phyloP scores from a whole-genome alignment of 2,888 invertebrate species.

The Ichneumoninae sp. region DNA sequence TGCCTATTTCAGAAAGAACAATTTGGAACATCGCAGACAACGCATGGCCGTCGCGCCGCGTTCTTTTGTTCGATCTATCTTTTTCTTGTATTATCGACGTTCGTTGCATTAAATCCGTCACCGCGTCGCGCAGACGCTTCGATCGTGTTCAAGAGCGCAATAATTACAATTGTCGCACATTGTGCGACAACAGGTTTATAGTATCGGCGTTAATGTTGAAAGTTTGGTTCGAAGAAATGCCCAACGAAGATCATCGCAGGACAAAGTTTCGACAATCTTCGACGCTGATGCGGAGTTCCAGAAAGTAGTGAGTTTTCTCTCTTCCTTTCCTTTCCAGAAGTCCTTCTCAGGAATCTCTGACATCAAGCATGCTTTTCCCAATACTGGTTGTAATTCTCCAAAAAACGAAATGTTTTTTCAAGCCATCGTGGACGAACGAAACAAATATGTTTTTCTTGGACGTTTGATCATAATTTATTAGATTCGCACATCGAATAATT shows the following conservation, averaged over 20 bases:
- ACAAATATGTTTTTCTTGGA: neutral
- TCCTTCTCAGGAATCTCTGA: neutral
- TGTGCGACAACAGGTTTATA: neutral
- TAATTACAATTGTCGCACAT: neutral
- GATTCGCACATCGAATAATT: slow-evolving; percentile 45
- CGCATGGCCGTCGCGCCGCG: too few species aligned
- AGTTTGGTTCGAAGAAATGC: neutral
- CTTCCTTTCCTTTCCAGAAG: neutral
- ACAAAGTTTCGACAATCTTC: neutral
- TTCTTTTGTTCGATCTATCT: neutral
- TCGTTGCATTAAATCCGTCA: neutral
- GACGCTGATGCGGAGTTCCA: neutral
- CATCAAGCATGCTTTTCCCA: neutral
- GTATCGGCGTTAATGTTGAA: neutral
- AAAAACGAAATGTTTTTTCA: neutral
- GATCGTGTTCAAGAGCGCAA: neutral
- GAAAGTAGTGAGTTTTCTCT: neutral
- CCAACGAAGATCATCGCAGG: neutral
- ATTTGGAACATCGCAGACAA: neutral
- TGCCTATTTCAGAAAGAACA: neutral
- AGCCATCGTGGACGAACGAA: neutral
- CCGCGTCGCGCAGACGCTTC: neutral
- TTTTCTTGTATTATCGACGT: neutral
- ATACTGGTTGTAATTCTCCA: neutral
- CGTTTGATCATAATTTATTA: slow-evolving; percentile 46